These are phyloP conservation scores for Monochamus saltuarius DNA, from an alignment of 1,140 invertebrate species.

Conservation along the genomic window DNA sequence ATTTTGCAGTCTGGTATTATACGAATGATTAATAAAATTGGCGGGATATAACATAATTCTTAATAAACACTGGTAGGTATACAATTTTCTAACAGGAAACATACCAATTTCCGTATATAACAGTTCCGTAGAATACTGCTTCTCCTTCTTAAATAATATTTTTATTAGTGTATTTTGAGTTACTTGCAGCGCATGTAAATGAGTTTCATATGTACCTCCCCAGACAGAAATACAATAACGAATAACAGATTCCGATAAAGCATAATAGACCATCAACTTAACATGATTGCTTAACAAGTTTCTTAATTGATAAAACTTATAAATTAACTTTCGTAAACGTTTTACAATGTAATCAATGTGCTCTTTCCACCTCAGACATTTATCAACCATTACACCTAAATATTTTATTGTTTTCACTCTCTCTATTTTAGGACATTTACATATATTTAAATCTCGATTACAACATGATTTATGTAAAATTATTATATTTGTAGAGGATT, in stretches of 20 bases:
- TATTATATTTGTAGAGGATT: neutral
- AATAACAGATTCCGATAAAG: constrained; percentile 4
- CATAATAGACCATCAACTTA: neutral
- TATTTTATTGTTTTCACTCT: neutral
- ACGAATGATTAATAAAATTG: too few species aligned
- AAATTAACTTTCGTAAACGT: neutral
- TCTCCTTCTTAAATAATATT: too few species aligned
- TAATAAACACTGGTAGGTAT: too few species aligned
- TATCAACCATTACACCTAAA: neutral
- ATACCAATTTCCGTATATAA: too few species aligned
- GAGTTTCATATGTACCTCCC: neutral
- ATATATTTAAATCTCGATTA: neutral
- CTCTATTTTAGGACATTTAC: neutral
- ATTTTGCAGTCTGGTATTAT: too few species aligned
- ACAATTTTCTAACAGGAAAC: too few species aligned
- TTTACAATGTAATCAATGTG: constrained; percentile 3
- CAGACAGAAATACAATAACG: neutral
- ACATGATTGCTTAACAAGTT: neutral
- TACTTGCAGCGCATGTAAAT: too few species aligned
- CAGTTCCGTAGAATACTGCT: too few species aligned
- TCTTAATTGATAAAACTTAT: neutral
- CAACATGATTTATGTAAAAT: neutral
- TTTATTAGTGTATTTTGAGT: too few species aligned
- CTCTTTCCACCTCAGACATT: constrained; percentile 1
- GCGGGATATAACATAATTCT: too few species aligned